A percentile compares a stretch with the other conserved stretches of the same genome.
Conservation (phyloP, 2,113 vertebrate species). For the Glareola pratincola region DNA sequence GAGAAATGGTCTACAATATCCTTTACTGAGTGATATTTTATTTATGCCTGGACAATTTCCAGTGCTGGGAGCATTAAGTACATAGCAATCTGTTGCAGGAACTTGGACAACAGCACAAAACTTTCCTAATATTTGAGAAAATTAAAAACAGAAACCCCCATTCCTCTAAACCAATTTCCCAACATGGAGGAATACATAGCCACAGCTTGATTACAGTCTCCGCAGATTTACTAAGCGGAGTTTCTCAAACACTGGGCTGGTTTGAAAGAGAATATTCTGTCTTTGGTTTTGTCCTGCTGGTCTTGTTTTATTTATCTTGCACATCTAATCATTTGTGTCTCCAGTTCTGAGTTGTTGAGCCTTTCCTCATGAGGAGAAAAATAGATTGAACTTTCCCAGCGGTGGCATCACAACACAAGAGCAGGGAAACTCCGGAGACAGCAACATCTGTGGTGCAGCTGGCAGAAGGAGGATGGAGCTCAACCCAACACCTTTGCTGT, state of each 20-base stretch:
- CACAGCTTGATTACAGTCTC: not conserved
- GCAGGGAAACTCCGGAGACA: not conserved
- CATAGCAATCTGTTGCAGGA: not conserved
- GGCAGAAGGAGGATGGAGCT: not conserved
- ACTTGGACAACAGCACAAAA: not conserved
- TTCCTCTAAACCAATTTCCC: not conserved
- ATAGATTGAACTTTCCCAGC: not conserved
- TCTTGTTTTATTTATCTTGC: not conserved
- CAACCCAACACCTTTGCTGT: not conserved
- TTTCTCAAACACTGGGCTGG: not conserved
- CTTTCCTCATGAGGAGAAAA: not conserved
- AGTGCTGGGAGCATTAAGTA: not conserved
- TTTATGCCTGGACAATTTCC: not conserved
- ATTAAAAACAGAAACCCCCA: not conserved
- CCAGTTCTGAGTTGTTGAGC: not conserved
- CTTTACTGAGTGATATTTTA: not conserved
- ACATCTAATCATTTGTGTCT: not conserved
- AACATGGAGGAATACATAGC: not conserved
- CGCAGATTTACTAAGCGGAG: not conserved
- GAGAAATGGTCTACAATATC: not conserved
- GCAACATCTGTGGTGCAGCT: fast-evolving
- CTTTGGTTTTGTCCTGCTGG: not conserved
- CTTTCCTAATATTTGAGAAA: not conserved
- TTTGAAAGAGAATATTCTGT: not conserved
- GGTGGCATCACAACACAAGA: not conserved